Conservation (phyloP, 2,113 vertebrate species). For the Nibea coibor region DNA sequence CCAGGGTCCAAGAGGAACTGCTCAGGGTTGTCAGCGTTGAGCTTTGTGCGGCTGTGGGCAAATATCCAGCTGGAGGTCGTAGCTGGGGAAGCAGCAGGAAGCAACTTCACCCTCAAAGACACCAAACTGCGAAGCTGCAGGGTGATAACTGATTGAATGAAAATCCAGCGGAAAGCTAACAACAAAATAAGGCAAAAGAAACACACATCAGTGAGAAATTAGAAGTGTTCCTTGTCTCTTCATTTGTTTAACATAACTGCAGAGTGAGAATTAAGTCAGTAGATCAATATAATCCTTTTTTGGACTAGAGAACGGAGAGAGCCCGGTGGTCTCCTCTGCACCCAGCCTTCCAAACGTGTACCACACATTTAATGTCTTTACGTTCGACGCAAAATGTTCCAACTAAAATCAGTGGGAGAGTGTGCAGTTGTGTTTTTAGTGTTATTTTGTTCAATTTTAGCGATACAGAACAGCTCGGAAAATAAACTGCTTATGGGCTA, state of each 20-base stretch:
- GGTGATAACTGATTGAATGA: neutral
- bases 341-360: too few species aligned
- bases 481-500: too few species aligned
- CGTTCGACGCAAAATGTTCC: too few species aligned
- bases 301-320: neutral
- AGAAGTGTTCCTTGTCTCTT: neutral
- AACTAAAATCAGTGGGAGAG: too few species aligned
- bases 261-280: neutral
- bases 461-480: too few species aligned
- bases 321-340: too few species aligned
- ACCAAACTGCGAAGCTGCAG: neutral
- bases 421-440: too few species aligned
- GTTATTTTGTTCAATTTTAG: too few species aligned
- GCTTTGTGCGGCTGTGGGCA: neutral
- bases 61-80: conserved; percentile 23
- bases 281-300: neutral
- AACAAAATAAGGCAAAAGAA: neutral
- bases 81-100: neutral
- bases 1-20: conserved; percentile 4
- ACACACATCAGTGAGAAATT: neutral
- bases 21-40: conserved; percentile 13
- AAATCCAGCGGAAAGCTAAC: neutral
- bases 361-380: too few species aligned
- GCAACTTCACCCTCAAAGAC: neutral
- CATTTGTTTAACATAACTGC: neutral